Percentiles rank a stretch among this genome's conserved stretches.
Conservation (phyloP, 2,888 invertebrate genomes). For the Amphipoea oculea region DNA sequence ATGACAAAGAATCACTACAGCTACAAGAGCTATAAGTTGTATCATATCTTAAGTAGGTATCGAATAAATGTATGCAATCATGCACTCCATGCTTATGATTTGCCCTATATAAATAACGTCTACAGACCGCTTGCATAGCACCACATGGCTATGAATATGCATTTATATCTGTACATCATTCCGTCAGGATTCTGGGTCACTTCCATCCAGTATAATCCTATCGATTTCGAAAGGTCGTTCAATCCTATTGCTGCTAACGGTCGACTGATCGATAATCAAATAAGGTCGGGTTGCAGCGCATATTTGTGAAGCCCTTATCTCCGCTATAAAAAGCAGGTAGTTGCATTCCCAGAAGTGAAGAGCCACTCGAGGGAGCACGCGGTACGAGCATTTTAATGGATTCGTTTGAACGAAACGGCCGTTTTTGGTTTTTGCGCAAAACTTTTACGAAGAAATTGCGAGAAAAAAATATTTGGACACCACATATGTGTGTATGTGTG, state of each 20-base stretch:
- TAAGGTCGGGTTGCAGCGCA: slow-evolving; percentile 78
- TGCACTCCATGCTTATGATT: slow-evolving; percentile 60
- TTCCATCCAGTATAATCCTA: slow-evolving; percentile 76
- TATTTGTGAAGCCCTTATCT: slow-evolving; percentile 83
- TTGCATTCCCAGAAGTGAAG: slow-evolving; percentile 84
- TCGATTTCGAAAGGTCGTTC: slow-evolving; percentile 77
- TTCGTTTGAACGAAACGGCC: slow-evolving; percentile 70
- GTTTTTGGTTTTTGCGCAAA: slow-evolving; percentile 77
- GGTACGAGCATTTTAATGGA: slow-evolving; percentile 75
- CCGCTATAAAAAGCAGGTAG: slow-evolving; percentile 88
- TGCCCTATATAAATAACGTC: slow-evolving; percentile 62
- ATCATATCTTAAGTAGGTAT: slow-evolving; percentile 24
- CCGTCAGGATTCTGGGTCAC: slow-evolving; percentile 80
- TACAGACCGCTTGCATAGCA: slow-evolving; percentile 65
- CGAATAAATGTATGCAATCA: slow-evolving; percentile 50
- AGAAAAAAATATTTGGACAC: slow-evolving; percentile 64
- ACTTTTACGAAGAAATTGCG: slow-evolving; percentile 66
- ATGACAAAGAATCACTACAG: slow-evolving; percentile 22
- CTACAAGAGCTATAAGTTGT: slow-evolving; percentile 10
- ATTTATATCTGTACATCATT: slow-evolving; percentile 73
- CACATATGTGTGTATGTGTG: slow-evolving; percentile 62
- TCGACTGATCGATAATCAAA: slow-evolving; percentile 79
- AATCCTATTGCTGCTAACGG: slow-evolving; percentile 70
- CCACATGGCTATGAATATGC: slow-evolving; percentile 79
- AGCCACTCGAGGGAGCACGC: slow-evolving; percentile 77